phyloP scores from a whole-genome alignment of 2,888 invertebrate genomes.

The Lochmaea capreae region DNA sequence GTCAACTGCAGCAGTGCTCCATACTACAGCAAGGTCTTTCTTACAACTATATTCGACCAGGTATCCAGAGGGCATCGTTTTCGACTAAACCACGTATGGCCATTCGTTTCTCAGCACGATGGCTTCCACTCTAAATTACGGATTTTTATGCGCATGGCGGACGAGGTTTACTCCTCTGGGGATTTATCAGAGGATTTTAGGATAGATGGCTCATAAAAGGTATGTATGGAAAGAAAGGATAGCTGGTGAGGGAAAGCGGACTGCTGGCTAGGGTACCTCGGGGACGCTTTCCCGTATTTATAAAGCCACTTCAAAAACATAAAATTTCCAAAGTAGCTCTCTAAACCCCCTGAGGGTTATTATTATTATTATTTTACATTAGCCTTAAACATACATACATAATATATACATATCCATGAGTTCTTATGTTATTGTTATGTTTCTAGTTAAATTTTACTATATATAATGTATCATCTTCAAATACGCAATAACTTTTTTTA shows the following conservation, averaged over 20 bases:
- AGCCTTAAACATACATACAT: too few species aligned
- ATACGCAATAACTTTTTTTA: too few species aligned
- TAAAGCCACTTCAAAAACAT: background rate
- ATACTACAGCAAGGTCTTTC: background rate
- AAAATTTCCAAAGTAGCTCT: too few species aligned
- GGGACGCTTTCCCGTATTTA: background rate
- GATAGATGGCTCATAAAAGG: background rate
- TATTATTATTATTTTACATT: too few species aligned
- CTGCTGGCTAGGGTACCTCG: background rate
- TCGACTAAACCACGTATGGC: background rate
- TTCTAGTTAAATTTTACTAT: too few species aligned
- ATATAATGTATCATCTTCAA: too few species aligned
- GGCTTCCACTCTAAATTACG: conserved; percentile 1
- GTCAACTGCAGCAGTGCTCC: too few species aligned
- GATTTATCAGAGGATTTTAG: background rate
- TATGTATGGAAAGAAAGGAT: background rate
- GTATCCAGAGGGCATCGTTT: background rate
- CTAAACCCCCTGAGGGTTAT: too few species aligned
- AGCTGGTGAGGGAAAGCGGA: too few species aligned
- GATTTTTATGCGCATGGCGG: conserved; percentile 1
- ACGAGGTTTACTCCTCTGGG: conserved; percentile 5
- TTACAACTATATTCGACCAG: background rate
- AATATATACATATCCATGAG: too few species aligned
- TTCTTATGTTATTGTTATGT: too few species aligned
- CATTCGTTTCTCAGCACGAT: conserved; percentile 1